phyloP scores from a whole-genome alignment of 2,888 invertebrate genomes.

The Hyposoter didymator region DNA sequence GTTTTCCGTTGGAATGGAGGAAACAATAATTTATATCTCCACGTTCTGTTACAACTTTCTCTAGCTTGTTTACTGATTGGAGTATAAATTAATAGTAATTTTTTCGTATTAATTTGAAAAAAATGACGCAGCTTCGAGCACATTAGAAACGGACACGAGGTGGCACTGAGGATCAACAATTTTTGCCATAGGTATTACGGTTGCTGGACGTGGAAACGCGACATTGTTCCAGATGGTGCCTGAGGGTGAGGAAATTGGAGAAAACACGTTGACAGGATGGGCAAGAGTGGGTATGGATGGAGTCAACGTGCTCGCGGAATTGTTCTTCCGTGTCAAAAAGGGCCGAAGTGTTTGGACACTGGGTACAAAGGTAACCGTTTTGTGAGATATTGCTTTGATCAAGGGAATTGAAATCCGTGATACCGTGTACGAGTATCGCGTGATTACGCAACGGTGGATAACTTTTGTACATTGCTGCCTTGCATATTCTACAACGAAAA shows the following conservation, averaged over 20 bases:
- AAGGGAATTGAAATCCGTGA: not conserved
- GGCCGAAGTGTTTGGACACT: conserved; percentile 32
- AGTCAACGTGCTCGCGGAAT: conserved; percentile 32
- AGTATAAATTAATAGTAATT: not conserved
- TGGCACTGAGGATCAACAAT: conserved; percentile 19
- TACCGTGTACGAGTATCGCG: conserved; percentile 50
- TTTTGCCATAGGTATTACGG: conserved; percentile 20
- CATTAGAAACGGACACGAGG: not conserved
- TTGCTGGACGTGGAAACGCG: conserved; percentile 18
- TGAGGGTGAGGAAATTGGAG: conserved; percentile 18
- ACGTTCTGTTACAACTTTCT: conserved; percentile 6
- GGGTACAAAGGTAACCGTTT: conserved; percentile 54
- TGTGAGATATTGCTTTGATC: conserved; percentile 31
- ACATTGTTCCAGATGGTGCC: conserved; percentile 45
- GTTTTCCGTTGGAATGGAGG: conserved; percentile 23
- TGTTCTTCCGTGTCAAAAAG: conserved; percentile 44
- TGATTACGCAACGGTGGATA: conserved; percentile 48
- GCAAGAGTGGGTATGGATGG: conserved; percentile 45
- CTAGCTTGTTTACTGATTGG: not conserved
- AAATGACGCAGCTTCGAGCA: not conserved
- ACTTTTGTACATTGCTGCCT: conserved; percentile 53
- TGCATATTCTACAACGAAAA: conserved; percentile 56
- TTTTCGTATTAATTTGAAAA: too few species aligned
- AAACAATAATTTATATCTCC: not conserved
- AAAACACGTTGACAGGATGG: conserved; percentile 35